Evolutionary conservation across 1,140 invertebrate species (phyloP).

Genomic region (Lepidurus couesii): DNA sequence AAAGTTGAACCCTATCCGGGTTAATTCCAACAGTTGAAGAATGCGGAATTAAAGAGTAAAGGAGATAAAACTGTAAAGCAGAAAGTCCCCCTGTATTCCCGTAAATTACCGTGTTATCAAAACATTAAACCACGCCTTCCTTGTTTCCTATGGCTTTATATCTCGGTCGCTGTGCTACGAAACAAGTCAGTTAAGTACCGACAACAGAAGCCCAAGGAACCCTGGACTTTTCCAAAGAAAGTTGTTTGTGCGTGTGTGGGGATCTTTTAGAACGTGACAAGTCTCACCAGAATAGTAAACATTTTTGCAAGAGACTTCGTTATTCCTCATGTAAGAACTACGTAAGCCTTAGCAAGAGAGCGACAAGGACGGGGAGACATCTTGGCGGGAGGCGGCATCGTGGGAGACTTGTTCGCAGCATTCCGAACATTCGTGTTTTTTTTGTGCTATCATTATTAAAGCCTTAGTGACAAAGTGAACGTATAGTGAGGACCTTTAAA

Average conservation of each 20-base stretch:
- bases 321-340: too few relatives aligned
- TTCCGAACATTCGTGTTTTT: background rate
- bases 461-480: too few relatives aligned
- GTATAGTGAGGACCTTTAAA: background rate
- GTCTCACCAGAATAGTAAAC: too few relatives aligned
- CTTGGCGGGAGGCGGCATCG: background rate
- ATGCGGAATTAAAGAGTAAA: too few relatives aligned
- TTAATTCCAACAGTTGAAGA: too few relatives aligned
- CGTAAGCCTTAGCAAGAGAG: background rate
- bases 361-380: background rate
- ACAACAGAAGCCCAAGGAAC: background rate
- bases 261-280: too few relatives aligned
- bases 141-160: background rate
- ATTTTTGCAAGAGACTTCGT: too few relatives aligned
- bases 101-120: background rate
- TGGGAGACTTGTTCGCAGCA: background rate
- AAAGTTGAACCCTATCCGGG: too few relatives aligned
- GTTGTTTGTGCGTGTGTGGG: too few relatives aligned
- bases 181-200: background rate
- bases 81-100: background rate
- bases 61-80: background rate
- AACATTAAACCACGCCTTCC: background rate
- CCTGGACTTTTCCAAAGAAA: too few relatives aligned
- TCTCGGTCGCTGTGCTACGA: background rate
- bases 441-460: background rate